These are phyloP conservation scores for Syngnathus rostellatus DNA, from an alignment of 2,797 vertebrate genomes.

Conservation along the genomic window DNA sequence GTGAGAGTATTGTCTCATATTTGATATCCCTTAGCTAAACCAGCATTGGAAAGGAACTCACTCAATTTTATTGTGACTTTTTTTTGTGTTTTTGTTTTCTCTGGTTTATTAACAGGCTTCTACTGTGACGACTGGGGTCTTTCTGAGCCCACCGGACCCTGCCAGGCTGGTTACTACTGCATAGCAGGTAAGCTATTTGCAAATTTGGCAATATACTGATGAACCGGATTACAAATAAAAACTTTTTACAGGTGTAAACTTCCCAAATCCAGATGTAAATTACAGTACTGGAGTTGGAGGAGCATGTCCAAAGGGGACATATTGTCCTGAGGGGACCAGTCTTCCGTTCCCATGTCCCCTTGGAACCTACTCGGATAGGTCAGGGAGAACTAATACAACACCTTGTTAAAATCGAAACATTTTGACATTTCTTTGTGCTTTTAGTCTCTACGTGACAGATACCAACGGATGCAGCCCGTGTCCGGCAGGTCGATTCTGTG, in stretches of 20 bases:
- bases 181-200: conserved; percentile 62
- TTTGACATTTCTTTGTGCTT: conserved; percentile 10
- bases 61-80: background rate
- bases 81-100: conserved; percentile 22
- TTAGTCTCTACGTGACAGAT: conserved; percentile 67
- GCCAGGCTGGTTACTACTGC: conserved; percentile 79
- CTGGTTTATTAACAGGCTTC: conserved; percentile 58
- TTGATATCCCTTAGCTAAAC: background rate
- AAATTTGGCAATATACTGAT: background rate
- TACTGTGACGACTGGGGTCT: conserved; percentile 81
- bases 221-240: conserved; percentile 6
- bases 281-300: conserved; percentile 75
- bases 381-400: conserved; percentile 10
- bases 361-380: conserved; percentile 86
- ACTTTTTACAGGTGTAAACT: conserved; percentile 73
- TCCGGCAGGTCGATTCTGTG: conserved; percentile 76
- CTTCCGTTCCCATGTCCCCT: conserved; percentile 74
- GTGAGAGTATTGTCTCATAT: conserved; percentile 61
- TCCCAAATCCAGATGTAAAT: conserved; percentile 70
- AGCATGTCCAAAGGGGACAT: conserved; percentile 79
- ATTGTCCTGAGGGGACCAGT: conserved; percentile 78
- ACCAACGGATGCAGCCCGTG: conserved; percentile 72
- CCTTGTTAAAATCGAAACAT: background rate
- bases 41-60: background rate
- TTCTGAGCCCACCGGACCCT: conserved; percentile 73